Conservation (phyloP, 2,797 vertebrate species). For the Sebastes minor region DNA sequence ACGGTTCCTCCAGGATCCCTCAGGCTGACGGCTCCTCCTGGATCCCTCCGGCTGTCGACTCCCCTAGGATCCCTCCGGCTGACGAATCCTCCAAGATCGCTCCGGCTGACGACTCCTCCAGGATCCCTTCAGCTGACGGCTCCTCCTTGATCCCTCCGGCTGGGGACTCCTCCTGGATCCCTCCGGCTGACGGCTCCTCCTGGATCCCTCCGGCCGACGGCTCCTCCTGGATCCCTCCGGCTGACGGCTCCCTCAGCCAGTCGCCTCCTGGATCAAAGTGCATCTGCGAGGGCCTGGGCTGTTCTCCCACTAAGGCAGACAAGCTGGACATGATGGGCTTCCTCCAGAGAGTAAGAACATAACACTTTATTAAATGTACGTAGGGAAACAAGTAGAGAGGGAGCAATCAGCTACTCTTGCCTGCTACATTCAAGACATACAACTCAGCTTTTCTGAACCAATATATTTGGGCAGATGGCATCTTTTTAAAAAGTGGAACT, state of each 20-base stretch:
- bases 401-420: neutral
- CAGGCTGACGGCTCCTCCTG: neutral
- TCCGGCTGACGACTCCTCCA: neutral
- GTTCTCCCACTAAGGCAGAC: slow-evolving; percentile 50
- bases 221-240: neutral
- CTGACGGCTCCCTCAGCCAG: slow-evolving; percentile 5
- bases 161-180: neutral
- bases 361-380: neutral
- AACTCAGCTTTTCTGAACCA: neutral
- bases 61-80: neutral
- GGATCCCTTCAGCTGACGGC: too few species aligned
- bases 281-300: slow-evolving; percentile 15
- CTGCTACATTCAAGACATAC: neutral
- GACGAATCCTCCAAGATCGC: neutral
- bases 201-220: neutral
- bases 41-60: neutral
- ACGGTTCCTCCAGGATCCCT: neutral
- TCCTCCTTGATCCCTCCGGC: neutral
- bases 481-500: neutral
- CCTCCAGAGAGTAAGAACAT: slow-evolving; percentile 70
- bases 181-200: slow-evolving; percentile 2
- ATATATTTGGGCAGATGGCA: neutral
- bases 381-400: neutral
- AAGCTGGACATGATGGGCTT: slow-evolving; percentile 70
- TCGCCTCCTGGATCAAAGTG: slow-evolving; percentile 6